A percentile compares a stretch with the other conserved stretches of the same genome.
These are phyloP conservation scores for Poecilia velifera DNA, from an alignment of 2,797 vertebrate genomes.

Conservation along the genomic window DNA sequence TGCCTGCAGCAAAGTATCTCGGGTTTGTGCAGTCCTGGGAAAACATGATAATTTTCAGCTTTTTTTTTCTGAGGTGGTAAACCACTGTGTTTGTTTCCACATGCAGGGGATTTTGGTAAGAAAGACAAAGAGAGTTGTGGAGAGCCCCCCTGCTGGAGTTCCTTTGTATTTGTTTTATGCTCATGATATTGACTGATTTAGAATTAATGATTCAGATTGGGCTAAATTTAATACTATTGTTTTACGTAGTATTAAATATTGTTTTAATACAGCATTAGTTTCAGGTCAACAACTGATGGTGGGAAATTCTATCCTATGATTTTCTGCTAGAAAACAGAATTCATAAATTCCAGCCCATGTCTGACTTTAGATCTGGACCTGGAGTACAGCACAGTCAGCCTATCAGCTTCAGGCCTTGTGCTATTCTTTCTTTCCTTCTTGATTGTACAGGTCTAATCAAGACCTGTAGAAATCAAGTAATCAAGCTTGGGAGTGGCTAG, in stretches of 20 bases:
- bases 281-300: not conserved
- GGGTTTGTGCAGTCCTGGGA: conserved; percentile 95
- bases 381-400: not conserved
- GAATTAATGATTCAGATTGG: not conserved
- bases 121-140: not conserved
- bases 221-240: not conserved
- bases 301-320: not conserved
- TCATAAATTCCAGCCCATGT: not conserved
- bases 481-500: not conserved
- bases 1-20: conserved; percentile 93
- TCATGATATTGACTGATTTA: not conserved
- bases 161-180: not conserved
- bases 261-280: not conserved
- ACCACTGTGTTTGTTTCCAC: not conserved
- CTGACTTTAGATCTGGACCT: not conserved
- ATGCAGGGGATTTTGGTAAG: not conserved
- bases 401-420: too few relatives aligned
- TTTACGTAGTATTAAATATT: not conserved
- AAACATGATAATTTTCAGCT: conserved; percentile 23
- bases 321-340: not conserved
- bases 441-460: not conserved
- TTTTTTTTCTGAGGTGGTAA: not conserved
- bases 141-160: not conserved
- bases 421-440: not conserved
- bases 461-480: not conserved